Percentiles rank a stretch among this genome's conserved stretches.
Evolutionary conservation across 2,888 invertebrate genomes (phyloP).

Genomic region (Atrina japonica): DNA sequence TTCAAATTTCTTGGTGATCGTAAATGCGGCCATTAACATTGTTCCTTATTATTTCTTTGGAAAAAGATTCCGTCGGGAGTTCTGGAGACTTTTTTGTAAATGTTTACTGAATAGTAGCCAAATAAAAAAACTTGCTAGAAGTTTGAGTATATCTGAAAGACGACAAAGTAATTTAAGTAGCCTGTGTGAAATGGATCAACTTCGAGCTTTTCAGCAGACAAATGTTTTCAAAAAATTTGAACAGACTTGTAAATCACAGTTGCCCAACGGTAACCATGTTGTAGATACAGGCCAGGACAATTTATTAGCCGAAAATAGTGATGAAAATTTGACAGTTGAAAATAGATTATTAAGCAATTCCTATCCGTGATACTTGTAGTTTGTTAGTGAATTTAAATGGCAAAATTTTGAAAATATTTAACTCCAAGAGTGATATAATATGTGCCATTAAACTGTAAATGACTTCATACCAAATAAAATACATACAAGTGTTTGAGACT

Average conservation of each 20-base stretch:
- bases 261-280: background rate
- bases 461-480: too few relatives aligned
- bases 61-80: constrained; percentile 76
- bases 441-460: too few relatives aligned
- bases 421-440: too few relatives aligned
- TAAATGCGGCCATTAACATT: constrained; percentile 80
- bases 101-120: constrained; percentile 70
- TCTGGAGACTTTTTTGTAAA: constrained; percentile 76
- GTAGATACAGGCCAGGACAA: background rate
- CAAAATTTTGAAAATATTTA: too few relatives aligned
- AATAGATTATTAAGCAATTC: too few relatives aligned
- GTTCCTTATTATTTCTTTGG: constrained; percentile 81
- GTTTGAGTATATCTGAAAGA: constrained; percentile 68
- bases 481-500: too few relatives aligned
- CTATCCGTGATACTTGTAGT: too few relatives aligned
- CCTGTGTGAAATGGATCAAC: constrained; percentile 53
- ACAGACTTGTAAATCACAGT: background rate
- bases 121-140: constrained; percentile 61
- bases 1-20: constrained; percentile 77
- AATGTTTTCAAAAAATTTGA: constrained; percentile 14
- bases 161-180: constrained; percentile 50
- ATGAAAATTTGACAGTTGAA: background rate
- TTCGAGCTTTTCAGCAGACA: constrained; percentile 25
- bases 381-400: too few relatives aligned
- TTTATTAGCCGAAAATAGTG: background rate